Evolutionary conservation across 2,113 vertebrate genomes (phyloP).

Genomic region (Cebus imitator): DNA sequence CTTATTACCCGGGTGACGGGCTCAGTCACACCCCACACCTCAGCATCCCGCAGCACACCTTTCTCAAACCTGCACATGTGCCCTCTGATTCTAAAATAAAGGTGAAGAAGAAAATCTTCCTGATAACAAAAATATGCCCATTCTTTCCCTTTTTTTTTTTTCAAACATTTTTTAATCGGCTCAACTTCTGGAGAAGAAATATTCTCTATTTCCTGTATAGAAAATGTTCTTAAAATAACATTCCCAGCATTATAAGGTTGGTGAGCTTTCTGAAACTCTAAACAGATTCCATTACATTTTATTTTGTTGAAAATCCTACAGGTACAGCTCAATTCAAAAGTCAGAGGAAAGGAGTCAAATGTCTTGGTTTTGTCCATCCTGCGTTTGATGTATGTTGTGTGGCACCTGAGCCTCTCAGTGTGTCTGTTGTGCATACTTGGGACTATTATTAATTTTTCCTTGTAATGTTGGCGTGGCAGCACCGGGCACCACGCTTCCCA

Average conservation of each 20-base stretch:
- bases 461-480: not conserved
- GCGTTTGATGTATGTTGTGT: not conserved
- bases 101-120: not conserved
- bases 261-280: not conserved
- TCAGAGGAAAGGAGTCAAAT: not conserved
- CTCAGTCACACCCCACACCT: no score
- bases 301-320: conserved; percentile 9
- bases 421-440: not conserved
- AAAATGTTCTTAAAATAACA: conserved; percentile 37
- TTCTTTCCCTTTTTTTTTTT: not conserved
- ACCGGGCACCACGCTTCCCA: not conserved
- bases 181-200: conserved; percentile 3
- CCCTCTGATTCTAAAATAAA: no score
- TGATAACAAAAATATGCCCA: not conserved
- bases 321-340: not conserved
- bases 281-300: not conserved
- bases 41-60: no score
- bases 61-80: no score
- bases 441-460: not conserved
- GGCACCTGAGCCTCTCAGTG: not conserved
- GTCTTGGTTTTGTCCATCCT: not conserved
- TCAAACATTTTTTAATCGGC: not conserved
- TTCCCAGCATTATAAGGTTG: not conserved
- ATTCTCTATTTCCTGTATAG: not conserved
- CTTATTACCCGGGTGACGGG: no score